A percentile compares a stretch with the other conserved stretches of the same genome.
Evolutionary conservation across 2,888 invertebrate species (phyloP).

Genomic region (Hirtodrosophila duncani): DNA sequence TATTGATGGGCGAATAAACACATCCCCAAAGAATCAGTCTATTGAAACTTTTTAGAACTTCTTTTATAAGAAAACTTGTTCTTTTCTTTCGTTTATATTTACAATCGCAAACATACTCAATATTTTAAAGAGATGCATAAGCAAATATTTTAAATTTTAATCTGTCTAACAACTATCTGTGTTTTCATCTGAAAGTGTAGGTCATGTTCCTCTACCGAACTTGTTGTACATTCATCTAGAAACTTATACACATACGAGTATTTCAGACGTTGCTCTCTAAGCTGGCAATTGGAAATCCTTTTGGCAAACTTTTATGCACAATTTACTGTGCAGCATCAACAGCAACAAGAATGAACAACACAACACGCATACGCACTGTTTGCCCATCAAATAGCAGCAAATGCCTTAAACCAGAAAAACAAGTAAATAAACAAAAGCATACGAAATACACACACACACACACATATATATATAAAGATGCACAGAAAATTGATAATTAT

Average conservation of each 20-base stretch:
- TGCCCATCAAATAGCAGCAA: slow-evolving; percentile 46
- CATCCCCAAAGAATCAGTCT: too few relatives aligned
- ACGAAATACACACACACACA: slow-evolving; percentile 31
- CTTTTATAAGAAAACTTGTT: too few relatives aligned
- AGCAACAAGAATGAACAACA: slow-evolving; percentile 34
- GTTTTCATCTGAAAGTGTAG: too few relatives aligned
- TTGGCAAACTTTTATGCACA: slow-evolving; percentile 39
- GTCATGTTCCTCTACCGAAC: too few relatives aligned
- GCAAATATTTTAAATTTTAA: slow-evolving; percentile 44
- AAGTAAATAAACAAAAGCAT: slow-evolving; percentile 66
- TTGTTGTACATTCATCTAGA: too few relatives aligned
- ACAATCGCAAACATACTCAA: too few relatives aligned
- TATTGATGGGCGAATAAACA: too few relatives aligned
- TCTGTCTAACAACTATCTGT: slow-evolving; percentile 40
- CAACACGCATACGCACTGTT: slow-evolving; percentile 66
- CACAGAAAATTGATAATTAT: slow-evolving; percentile 42
- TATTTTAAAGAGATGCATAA: background rate
- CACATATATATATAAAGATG: slow-evolving; percentile 14
- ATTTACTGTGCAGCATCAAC: slow-evolving; percentile 41
- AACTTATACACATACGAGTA: too few relatives aligned
- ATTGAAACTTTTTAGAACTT: too few relatives aligned
- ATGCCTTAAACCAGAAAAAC: slow-evolving; percentile 63
- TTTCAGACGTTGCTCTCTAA: slow-evolving; percentile 2
- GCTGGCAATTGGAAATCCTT: slow-evolving; percentile 29
- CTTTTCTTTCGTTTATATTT: too few relatives aligned